These are phyloP conservation scores for Nannobrachium achirus DNA, from an alignment of 2,113 vertebrate species.

Conservation along the genomic window DNA sequence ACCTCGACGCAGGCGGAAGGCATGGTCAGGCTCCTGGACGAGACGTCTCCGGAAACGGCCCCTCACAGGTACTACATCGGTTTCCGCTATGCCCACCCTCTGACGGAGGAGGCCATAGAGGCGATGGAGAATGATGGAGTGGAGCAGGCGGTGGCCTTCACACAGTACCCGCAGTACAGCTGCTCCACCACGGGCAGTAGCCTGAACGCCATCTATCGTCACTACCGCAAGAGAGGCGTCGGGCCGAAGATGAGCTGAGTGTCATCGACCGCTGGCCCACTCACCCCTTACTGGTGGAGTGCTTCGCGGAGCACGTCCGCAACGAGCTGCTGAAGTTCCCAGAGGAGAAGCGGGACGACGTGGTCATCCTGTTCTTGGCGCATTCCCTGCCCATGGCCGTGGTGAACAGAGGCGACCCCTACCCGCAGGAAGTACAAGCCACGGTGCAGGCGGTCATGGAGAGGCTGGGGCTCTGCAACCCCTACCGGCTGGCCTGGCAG, in stretches of 20 bases:
- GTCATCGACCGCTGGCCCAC: slow-evolving; percentile 98
- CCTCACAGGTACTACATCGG: slow-evolving; percentile 99
- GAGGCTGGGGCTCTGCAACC: slow-evolving; percentile 89
- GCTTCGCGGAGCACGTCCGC: slow-evolving; percentile 90
- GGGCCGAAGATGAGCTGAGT: slow-evolving; percentile 92
- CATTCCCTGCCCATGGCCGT: slow-evolving; percentile 98
- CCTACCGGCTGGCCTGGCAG: slow-evolving; percentile 96
- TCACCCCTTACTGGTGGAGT: slow-evolving; percentile 95
- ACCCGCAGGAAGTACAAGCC: slow-evolving; percentile 96
- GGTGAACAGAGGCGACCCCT: slow-evolving; percentile 95
- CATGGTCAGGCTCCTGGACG: slow-evolving; percentile 95
- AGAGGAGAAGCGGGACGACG: slow-evolving; percentile 85
- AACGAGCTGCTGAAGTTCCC: slow-evolving; percentile 93
- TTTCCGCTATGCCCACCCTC: slow-evolving; percentile 93
- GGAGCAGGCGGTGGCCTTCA: slow-evolving; percentile 93
- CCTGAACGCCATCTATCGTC: slow-evolving; percentile 95
- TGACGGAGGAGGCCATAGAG: slow-evolving; percentile 93
- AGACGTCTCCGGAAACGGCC: slow-evolving; percentile 88
- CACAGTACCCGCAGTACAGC: slow-evolving; percentile 97
- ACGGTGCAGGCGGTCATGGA: slow-evolving; percentile 98
- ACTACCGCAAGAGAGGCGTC: slow-evolving; percentile 83
- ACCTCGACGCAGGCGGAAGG: slow-evolving; percentile 91
- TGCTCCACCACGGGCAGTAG: slow-evolving; percentile 99
- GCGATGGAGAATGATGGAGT: slow-evolving; percentile 94
- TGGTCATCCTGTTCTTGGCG: slow-evolving; percentile 95